Evolutionary conservation across 2,113 vertebrate species (phyloP).

Genomic region (Sylvilagus bachmani): DNA sequence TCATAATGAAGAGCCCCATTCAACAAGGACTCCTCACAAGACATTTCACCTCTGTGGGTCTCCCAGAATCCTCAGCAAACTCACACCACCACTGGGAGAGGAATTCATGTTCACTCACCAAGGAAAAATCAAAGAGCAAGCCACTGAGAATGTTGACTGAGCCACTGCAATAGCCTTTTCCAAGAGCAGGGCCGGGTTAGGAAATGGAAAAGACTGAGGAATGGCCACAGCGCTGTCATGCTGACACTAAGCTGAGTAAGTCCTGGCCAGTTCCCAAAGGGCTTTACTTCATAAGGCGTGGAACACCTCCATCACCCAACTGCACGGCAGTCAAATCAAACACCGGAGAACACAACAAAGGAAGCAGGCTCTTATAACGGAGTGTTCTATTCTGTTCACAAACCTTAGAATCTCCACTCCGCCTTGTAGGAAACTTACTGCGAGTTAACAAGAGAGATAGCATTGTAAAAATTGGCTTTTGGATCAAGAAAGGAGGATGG

Average conservation of each 20-base stretch:
- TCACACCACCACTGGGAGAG: not conserved
- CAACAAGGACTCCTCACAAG: not conserved
- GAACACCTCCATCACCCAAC: not conserved
- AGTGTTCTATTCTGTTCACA: not conserved
- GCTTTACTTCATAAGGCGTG: not conserved
- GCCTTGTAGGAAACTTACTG: not conserved
- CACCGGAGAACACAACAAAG: not conserved
- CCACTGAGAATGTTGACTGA: not conserved
- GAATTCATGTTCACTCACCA: not conserved
- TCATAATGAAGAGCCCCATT: not conserved
- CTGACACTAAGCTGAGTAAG: not conserved
- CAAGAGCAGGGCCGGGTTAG: not conserved
- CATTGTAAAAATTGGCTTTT: not conserved
- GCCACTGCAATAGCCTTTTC: not conserved
- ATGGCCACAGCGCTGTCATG: not conserved
- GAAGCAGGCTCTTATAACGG: not conserved
- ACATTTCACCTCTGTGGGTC: not conserved
- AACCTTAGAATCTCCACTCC: slow-evolving; percentile 6
- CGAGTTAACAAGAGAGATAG: slow-evolving; percentile 34
- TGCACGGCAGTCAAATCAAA: not conserved
- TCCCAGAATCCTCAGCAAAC: slow-evolving; percentile 4
- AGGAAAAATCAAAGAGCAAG: not conserved
- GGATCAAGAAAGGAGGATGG: not conserved
- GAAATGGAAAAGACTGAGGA: not conserved
- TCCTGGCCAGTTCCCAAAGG: not conserved